Base-by-base conservation (phyloP, 2,888 invertebrate genomes). In the Cantharis rufa region DNA sequence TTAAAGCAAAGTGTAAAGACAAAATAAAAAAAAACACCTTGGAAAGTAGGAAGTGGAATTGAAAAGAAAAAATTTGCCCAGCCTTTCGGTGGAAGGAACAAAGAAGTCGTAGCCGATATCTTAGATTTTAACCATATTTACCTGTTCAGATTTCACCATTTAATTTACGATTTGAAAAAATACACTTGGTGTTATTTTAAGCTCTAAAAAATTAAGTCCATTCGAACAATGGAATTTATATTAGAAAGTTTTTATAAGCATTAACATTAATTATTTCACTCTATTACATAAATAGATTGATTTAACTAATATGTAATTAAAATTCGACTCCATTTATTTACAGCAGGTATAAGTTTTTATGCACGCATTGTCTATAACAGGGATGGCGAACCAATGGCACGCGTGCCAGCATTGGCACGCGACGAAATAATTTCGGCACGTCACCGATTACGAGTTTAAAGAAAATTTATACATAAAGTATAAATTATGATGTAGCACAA, bases 321-420 rank as follows among this genome's bases (percentile, higher is more conserved):
- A 48, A 48, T n/a, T 48, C 48, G 9, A 48, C n/a, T 48, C 48
- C 13, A 48, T 48, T 48, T 48, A 48, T 48, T 48, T 48, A 48
- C 48, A 48, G 48, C 48, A 48, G 48, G 48, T 48, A 48, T 48
- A 21, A 66, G 64, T 21, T 66, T 66, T 66, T n/a, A 24, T 21
- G 21, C 13, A 21, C n/a, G 64, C 70, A 64, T 70, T 15, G 64
- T 32, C 74, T 74, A n/a, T n/a, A n/a, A n/a, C n/a, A n/a, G n/a
- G n/a, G n/a, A n/a, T n/a, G n/a, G n/a, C n/a, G n/a, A n/a, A n/a
- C n/a, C n/a, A n/a, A n/a, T n/a, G n/a, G n/a, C n/a, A n/a, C n/a
- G n/a, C n/a, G n/a, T n/a, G n/a, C n/a, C n/a, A n/a, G n/a, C n/a
- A n/a, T n/a, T n/a, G n/a, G n/a, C n/a, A n/a, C n/a, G n/a, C n/a